Conservation (phyloP, 2,797 vertebrate species). For the Danio albolineatus region DNA sequence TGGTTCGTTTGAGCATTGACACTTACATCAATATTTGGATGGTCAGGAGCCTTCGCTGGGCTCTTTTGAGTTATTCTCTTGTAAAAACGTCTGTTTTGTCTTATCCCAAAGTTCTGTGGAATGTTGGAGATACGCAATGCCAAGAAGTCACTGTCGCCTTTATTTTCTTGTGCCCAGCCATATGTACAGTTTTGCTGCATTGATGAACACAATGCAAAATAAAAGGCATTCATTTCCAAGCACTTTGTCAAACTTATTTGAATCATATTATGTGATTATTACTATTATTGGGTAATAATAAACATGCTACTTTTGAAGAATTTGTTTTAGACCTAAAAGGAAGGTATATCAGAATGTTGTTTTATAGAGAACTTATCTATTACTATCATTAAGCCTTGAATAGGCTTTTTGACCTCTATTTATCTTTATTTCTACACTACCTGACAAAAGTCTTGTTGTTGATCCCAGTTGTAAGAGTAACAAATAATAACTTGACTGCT, state of each 20-base stretch:
- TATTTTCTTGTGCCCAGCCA: conserved; percentile 73
- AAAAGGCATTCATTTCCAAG: conserved; percentile 76
- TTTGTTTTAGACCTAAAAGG: neutral
- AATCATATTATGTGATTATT: neutral
- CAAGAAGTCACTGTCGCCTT: conserved; percentile 56
- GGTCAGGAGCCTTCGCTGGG: conserved; percentile 4
- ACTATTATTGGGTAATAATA: too few relatives aligned
- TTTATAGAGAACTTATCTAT: neutral
- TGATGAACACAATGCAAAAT: conserved; percentile 67
- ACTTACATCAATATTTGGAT: conserved; percentile 31
- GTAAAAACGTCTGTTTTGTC: conserved; percentile 61
- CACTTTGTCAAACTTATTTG: conserved; percentile 30
- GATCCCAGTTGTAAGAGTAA: too few relatives aligned
- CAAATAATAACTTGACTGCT: too few relatives aligned
- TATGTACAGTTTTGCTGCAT: conserved; percentile 75
- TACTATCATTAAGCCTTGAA: neutral
- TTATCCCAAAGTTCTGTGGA: conserved; percentile 38
- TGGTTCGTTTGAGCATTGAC: conserved; percentile 8
- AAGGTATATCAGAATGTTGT: neutral
- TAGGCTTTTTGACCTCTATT: neutral
- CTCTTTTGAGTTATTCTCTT: conserved; percentile 35
- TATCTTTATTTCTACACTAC: too few relatives aligned
- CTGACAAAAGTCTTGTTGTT: too few relatives aligned
- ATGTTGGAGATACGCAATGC: conserved; percentile 7
- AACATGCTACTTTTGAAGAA: too few relatives aligned